Evolutionary conservation across 64 coral and sea anemone species (phyloP), one percentile per base, ranked within the genome.

Genomic region (Exaiptasia diaphana): DNA sequence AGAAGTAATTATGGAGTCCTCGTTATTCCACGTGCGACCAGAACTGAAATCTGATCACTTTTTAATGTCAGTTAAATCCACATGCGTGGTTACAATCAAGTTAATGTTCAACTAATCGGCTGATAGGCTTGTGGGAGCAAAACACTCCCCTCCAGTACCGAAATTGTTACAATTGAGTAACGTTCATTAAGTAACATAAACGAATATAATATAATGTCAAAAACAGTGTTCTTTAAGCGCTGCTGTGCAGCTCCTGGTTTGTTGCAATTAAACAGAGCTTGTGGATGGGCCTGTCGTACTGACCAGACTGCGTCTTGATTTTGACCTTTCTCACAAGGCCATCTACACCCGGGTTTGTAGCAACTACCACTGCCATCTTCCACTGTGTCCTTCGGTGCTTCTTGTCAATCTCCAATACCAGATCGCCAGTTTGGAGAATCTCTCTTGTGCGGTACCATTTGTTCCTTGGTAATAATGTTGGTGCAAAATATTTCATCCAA

Each of bases 251-350:
- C 39, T 72, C 68, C 22, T 72, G 11, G 34, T 72, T 72, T 10
- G 68, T 0, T 13, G 31, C 68, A 25, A 72, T n/a, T 7, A 72
- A 22, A 72, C 68, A 72, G 5, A 72, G 14, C 41, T 88, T 79
- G 25, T 88, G 85, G 25, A 90, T 82, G 3, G 87, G 87, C 39
- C 78, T 49, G 41, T 82, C 78, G 48, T 82, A 90, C 28, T 82
- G 71, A 28, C 78, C 87, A 36, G 35, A 65, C 36, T 77, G 41
- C 31, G 55, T 90, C 55, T 53, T 88, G 74, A 88, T 88, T 6
- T 38, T 21, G 8, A 80, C 75, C 62, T 88, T 88, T 35, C 75
- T 74, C 9, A 77, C 37, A 32, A 90, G 64, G 23, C 79, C 88
- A 56, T 90, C 88, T 40, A 77, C 50, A 39, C 88, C 88, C 1